Evolutionary conservation across 2,888 invertebrate species (phyloP).

Genomic region (Cataglyphis albicans): DNA sequence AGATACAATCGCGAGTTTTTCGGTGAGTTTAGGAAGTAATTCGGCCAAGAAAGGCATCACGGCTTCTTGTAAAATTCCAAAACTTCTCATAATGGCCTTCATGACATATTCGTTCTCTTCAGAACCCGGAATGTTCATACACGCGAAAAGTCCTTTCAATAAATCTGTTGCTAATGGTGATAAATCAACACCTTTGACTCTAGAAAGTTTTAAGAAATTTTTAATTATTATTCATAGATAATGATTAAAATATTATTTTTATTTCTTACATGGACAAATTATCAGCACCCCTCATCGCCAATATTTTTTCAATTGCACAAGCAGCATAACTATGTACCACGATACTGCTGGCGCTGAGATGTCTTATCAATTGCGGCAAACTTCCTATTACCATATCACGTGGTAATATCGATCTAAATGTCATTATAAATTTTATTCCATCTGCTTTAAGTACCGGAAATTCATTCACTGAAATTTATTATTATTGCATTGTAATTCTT

Average conservation of each 20-base stretch:
- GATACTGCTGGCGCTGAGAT: slow-evolving; percentile 91
- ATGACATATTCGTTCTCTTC: slow-evolving; percentile 99
- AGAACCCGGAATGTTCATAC: slow-evolving; percentile 91
- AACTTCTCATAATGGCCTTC: slow-evolving; percentile 98
- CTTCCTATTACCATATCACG: slow-evolving; percentile 91
- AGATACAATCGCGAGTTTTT: slow-evolving; percentile 93
- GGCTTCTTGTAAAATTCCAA: slow-evolving; percentile 93
- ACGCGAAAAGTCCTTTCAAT: slow-evolving; percentile 91
- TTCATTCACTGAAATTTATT: slow-evolving; percentile 90
- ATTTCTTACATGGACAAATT: slow-evolving; percentile 87
- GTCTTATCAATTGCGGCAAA: slow-evolving; percentile 92
- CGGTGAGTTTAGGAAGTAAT: slow-evolving; percentile 94
- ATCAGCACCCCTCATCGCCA: slow-evolving; percentile 90
- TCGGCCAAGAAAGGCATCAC: slow-evolving; percentile 93
- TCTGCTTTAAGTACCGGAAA: slow-evolving; percentile 98
- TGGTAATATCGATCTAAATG: slow-evolving; percentile 96
- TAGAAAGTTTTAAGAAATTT: slow-evolving; percentile 76
- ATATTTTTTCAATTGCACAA: slow-evolving; percentile 94
- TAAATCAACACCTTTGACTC: slow-evolving; percentile 89
- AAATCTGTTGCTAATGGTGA: slow-evolving; percentile 90
- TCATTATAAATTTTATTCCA: slow-evolving; percentile 98
- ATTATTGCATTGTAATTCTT: neutral
- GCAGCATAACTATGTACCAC: slow-evolving; percentile 99
- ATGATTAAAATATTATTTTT: slow-evolving; percentile 21
- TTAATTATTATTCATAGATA: slow-evolving; percentile 13